Conservation (phyloP, 2,113 vertebrate genomes). For the Gobio gobio region DNA sequence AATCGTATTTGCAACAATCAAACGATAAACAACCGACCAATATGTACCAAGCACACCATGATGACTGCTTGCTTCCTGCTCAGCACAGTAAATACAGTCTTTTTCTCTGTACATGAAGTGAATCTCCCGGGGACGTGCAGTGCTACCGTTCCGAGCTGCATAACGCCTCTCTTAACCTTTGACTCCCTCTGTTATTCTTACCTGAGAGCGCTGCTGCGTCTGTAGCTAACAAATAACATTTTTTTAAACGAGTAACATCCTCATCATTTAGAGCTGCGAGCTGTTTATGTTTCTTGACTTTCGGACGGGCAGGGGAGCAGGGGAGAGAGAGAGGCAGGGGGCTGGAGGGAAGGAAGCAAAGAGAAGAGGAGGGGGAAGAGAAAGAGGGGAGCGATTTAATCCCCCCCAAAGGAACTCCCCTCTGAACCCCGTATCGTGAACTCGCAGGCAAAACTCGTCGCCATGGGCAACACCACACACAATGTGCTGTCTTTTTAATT, state of each 20-base stretch:
- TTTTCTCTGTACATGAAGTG: not conserved
- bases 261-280: constrained; percentile 67
- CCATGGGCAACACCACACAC: constrained; percentile 79
- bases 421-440: constrained; percentile 82
- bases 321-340: constrained; percentile 67
- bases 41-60: constrained; percentile 52
- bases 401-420: constrained; percentile 83
- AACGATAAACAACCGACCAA: not conserved
- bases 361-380: constrained; percentile 67
- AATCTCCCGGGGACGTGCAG: constrained; percentile 21
- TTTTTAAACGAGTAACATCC: constrained; percentile 70
- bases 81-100: constrained; percentile 24
- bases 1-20: not conserved
- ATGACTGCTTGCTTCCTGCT: constrained; percentile 64
- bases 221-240: constrained; percentile 55
- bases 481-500: constrained; percentile 83
- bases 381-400: constrained; percentile 78
- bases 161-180: constrained; percentile 78
- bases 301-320: constrained; percentile 69
- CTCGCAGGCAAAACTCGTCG: constrained; percentile 79
- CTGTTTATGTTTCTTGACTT: constrained; percentile 76
- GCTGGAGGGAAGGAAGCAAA: constrained; percentile 61
- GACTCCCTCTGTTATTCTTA: constrained; percentile 75
- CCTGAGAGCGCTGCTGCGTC: constrained; percentile 67
- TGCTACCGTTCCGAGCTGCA: constrained; percentile 60